These are phyloP conservation scores for Mus spretus DNA, from an alignment of 2,797 vertebrate species.

Conservation along the genomic window DNA sequence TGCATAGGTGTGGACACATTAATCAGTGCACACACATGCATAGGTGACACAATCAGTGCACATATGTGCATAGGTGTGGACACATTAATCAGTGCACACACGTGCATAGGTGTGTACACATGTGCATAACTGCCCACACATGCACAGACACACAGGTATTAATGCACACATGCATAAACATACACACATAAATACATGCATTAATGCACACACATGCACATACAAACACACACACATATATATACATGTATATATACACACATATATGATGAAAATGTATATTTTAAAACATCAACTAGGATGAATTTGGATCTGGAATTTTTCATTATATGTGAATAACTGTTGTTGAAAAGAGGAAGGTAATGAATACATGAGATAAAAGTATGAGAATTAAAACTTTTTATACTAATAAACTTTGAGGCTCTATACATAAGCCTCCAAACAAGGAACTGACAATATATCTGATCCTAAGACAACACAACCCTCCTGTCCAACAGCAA, in stretches of 20 bases:
- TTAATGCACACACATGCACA: too few species aligned
- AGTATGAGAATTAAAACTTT: conserved; percentile 1
- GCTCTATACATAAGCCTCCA: background rate
- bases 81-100: too few species aligned
- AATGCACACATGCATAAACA: too few species aligned
- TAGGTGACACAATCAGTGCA: too few species aligned
- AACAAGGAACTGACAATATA: background rate
- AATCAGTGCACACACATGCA: too few species aligned
- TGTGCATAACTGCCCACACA: background rate
- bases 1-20: too few species aligned
- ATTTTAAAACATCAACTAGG: background rate
- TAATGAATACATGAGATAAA: background rate
- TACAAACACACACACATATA: background rate
- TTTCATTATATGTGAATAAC: background rate
- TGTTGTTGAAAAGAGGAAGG: background rate
- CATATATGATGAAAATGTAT: background rate
- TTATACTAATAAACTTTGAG: background rate
- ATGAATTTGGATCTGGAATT: background rate
- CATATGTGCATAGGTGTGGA: too few species aligned
- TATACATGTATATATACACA: background rate
- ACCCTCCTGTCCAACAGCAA: background rate
- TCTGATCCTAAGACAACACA: background rate
- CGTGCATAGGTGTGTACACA: too few species aligned
- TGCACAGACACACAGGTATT: too few species aligned
- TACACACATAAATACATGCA: too few species aligned